Conservation (phyloP, 92 coral and sea anemone species). For the Phenganax stokvisi region DNA sequence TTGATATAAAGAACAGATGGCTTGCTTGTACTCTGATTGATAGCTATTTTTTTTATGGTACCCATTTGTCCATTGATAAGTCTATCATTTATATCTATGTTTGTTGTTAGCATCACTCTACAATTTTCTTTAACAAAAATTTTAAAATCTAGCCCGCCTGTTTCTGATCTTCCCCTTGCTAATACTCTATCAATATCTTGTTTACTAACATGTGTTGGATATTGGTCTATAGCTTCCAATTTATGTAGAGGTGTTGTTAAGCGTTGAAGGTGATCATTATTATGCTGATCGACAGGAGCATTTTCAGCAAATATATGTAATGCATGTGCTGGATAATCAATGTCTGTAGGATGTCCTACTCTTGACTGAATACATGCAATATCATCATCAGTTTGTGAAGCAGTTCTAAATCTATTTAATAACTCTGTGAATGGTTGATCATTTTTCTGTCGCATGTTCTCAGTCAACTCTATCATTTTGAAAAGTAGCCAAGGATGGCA, state of each 20-base stretch:
- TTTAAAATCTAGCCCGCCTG: too few species aligned
- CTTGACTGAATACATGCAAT: slow-evolving; percentile 42
- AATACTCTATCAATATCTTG: background rate
- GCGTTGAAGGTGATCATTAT: slow-evolving; percentile 40
- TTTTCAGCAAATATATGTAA: slow-evolving; percentile 34
- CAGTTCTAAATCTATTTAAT: slow-evolving; percentile 36
- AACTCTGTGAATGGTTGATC: slow-evolving; percentile 43
- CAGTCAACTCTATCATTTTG: slow-evolving; percentile 44
- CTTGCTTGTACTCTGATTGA: too few species aligned
- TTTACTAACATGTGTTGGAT: slow-evolving; percentile 46
- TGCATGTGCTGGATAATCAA: slow-evolving; percentile 42
- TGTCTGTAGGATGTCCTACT: slow-evolving; percentile 34
- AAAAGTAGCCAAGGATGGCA: slow-evolving; percentile 55
- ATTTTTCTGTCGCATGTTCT: slow-evolving; percentile 51
- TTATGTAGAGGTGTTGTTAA: slow-evolving; percentile 29
- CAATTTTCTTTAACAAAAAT: too few species aligned
- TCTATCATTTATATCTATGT: too few species aligned
- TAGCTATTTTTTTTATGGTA: too few species aligned
- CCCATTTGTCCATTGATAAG: too few species aligned
- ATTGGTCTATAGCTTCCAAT: slow-evolving; percentile 46
- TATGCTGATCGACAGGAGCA: slow-evolving; percentile 48
- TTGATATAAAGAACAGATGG: too few species aligned
- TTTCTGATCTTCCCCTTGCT: too few species aligned
- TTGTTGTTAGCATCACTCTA: background rate
- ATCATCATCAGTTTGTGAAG: slow-evolving; percentile 53